phyloP scores from a whole-genome alignment of 2,888 invertebrate genomes.

The Limenitis arthemis region DNA sequence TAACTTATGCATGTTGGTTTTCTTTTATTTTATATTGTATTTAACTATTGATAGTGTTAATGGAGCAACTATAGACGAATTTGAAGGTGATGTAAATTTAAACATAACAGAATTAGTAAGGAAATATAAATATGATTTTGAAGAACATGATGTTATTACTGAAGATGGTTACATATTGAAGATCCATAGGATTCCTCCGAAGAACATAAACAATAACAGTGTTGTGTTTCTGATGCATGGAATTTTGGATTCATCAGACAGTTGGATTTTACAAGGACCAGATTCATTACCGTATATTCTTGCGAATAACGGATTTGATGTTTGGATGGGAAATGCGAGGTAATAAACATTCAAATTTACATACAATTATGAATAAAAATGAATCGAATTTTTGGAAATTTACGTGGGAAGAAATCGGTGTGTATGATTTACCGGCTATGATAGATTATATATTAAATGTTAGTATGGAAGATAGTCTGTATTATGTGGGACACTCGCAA shows the following conservation, averaged over 20 bases:
- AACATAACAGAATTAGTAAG: conserved; percentile 36
- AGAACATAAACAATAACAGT: conserved; percentile 26
- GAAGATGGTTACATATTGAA: conserved; percentile 48
- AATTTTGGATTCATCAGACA: conserved; percentile 78
- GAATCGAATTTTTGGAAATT: conserved; percentile 48
- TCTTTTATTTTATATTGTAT: conserved; percentile 1
- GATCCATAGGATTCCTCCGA: conserved; percentile 41
- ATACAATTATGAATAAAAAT: conserved; percentile 40
- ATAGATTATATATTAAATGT: conserved; percentile 72
- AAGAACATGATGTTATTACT: conserved; percentile 43
- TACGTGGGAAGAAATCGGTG: conserved; percentile 83
- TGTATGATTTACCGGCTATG: conserved; percentile 79
- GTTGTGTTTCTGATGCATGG: conserved; percentile 86
- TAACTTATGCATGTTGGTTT: neutral
- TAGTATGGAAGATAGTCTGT: conserved; percentile 66
- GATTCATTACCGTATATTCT: conserved; percentile 74
- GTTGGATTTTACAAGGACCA: conserved; percentile 80
- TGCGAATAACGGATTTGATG: conserved; percentile 77
- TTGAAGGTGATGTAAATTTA: conserved; percentile 36
- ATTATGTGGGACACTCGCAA: conserved; percentile 81
- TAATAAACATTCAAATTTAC: conserved; percentile 76
- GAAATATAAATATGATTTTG: conserved; percentile 41
- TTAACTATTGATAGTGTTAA: conserved; percentile 1
- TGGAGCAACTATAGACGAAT: conserved; percentile 1
- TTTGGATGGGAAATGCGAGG: conserved; percentile 90